Conservation (phyloP, 2,888 invertebrate genomes). For the Eutolmus rufibarbis region DNA sequence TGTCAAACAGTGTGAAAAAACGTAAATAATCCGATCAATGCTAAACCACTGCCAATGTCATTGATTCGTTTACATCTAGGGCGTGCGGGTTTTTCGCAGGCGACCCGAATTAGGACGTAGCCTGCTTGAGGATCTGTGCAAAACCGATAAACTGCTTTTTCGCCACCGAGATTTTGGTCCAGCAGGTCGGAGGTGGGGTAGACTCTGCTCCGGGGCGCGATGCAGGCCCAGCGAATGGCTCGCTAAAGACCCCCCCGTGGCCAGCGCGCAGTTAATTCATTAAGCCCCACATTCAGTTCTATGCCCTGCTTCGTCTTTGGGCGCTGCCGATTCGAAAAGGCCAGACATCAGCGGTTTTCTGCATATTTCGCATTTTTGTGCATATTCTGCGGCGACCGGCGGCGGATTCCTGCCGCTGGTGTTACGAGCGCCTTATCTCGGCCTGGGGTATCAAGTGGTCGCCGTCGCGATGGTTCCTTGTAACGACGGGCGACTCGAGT, state of each 20-base stretch:
- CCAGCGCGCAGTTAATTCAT: neutral
- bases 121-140: neutral
- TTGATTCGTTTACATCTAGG: constrained; percentile 8
- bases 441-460: neutral
- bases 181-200: neutral
- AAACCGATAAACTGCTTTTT: neutral
- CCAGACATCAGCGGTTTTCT: neutral
- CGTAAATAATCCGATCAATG: constrained; percentile 26
- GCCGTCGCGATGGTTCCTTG: neutral
- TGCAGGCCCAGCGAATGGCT: neutral
- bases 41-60: constrained; percentile 20
- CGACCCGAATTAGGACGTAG: neutral
- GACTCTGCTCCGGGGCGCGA: neutral
- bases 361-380: neutral
- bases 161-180: neutral
- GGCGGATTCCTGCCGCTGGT: neutral
- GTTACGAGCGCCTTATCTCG: neutral
- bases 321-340: neutral
- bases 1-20: constrained; percentile 21
- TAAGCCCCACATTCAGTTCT: neutral
- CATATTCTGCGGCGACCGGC: neutral
- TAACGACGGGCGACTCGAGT: neutral
- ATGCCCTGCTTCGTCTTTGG: neutral
- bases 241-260: neutral
- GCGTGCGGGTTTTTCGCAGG: neutral